Base-by-base conservation (phyloP, 2,113 vertebrate genomes). In the Oryzias melastigma region DNA sequence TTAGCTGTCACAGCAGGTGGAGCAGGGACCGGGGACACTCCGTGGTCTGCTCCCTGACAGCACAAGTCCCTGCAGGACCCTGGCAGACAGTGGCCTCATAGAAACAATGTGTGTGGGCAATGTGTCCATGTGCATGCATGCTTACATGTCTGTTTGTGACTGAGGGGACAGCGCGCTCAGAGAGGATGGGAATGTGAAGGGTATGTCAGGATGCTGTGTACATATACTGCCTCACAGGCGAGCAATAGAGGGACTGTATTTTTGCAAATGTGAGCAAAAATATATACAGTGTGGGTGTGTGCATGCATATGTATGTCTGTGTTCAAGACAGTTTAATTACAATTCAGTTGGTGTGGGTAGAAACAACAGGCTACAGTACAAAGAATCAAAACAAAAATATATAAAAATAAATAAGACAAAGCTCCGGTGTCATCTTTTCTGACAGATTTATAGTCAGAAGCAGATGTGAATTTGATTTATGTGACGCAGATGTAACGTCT, bases 1-100 rank as follows among this genome's bases (percentile, higher is more conserved):
- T 91, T 88, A 90, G 86, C 85, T 89, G 87, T 86, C 90, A 85
- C 87, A 82, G 83, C 87, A 86, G 84, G 88, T 84, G 82, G 82
- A 81, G 75, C 79, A 70, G 77, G 62, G 68, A 82, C 75, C 73
- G 61, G 78, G 74, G 67, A 77, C 71, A 62, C 68, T 65, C 52
- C 73, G 62, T 65, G 81, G 78, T 80, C 80, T 81, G 72, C 73
- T 76, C 79, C 73, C 80, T 87, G 84, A 86, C 85, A 89, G 85
- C 75, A 62, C 66, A 65, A 62, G 78, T 83, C 84, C 74, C 73
- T 2, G 19, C 55, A 81, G 77, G 79, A 73, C 62, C 60, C 75
- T 73, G 71, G 52, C 62, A 78, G 76, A 81, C 73, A 71, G 65
- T 76, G 76, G 75, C 62, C 57, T 4, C 68, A 70, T 73, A 56